Base-by-base conservation (phyloP, 2,888 invertebrate species). In the Tyria jacobaeae region DNA sequence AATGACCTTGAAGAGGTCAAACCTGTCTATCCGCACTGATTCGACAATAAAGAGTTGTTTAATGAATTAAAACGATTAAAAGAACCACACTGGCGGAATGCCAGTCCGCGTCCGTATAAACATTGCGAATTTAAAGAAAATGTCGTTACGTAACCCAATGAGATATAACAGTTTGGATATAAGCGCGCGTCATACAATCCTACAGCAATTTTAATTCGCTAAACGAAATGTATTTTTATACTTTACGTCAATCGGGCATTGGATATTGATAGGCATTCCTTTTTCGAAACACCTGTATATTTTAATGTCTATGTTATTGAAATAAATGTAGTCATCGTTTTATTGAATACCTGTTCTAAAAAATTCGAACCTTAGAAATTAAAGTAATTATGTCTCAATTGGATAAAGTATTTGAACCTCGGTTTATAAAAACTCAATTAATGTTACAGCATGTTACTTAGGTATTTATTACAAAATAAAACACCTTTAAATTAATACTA, bases 1-100 rank as follows among this genome's bases (percentile, higher is more conserved):
- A 62, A 60, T 81, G 88, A 92, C 93, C 93, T 92, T 93, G 89
- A 56, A 63, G 86, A 89, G 92, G 92, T 93, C 91, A 86, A 62
- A n/a, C 77, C 67, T 85, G 86, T 89, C 89, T 87, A 86, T 88
- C 85, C 84, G 79, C 87, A 87, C 83, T 80, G 85, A 84, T 82
- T 84, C 83, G 81, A 83, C 87, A 83, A 90, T 92, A 91, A 89
- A 92, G 78, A 86, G 87, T 88, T 85, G 87, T 86, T 91, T 86
- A 92, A 92, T 92, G 92, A 92, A 91, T 91, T 86, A 84, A 89
- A 91, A 86, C 84, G 89, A 91, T 91, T 92, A 91, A 92, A 92
- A 91, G 83, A 89, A 88, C 86, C 84, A 88, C 84, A 88, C 87
- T 94, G 93, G 93, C 86, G 61, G 60, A 44, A 50, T 82, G 91